A percentile compares a stretch with the other conserved stretches of the same genome.
phyloP scores from a whole-genome alignment of 2,797 vertebrate genomes.

The Pseudocheirus occidentalis region DNA sequence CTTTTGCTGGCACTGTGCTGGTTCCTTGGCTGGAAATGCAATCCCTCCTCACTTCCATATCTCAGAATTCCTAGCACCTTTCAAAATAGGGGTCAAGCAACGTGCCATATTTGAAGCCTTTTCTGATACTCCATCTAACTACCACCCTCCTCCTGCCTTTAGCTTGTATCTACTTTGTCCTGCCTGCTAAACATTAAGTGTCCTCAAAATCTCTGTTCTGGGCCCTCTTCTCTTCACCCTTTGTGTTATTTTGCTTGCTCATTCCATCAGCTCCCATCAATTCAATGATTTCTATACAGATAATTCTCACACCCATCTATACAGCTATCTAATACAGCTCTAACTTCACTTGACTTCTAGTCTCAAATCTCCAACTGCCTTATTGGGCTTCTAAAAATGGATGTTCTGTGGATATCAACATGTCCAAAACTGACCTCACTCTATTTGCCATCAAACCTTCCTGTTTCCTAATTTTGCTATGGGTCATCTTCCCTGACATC shows the following conservation, averaged over 20 bases:
- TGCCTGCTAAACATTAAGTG: background rate
- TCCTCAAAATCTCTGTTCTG: background rate
- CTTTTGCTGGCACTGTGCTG: background rate
- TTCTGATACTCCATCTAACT: background rate
- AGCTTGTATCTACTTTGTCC: background rate
- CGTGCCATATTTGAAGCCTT: background rate
- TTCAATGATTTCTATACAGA: background rate
- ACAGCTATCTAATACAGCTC: background rate
- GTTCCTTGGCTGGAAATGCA: background rate
- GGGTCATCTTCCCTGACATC: background rate
- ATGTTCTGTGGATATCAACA: background rate
- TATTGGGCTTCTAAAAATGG: background rate
- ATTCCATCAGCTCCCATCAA: background rate
- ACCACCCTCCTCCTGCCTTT: background rate
- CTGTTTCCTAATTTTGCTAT: background rate
- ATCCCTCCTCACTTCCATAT: background rate
- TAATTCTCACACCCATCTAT: background rate
- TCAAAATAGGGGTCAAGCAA: background rate
- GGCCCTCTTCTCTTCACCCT: background rate
- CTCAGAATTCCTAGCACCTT: background rate
- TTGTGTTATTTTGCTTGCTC: background rate
- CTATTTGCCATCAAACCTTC: background rate
- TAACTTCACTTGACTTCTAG: background rate
- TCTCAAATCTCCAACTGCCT: background rate
- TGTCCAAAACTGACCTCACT: background rate